Conservation (phyloP, 1,140 invertebrate genomes). For the Trichomalopsis sarcophagae region DNA sequence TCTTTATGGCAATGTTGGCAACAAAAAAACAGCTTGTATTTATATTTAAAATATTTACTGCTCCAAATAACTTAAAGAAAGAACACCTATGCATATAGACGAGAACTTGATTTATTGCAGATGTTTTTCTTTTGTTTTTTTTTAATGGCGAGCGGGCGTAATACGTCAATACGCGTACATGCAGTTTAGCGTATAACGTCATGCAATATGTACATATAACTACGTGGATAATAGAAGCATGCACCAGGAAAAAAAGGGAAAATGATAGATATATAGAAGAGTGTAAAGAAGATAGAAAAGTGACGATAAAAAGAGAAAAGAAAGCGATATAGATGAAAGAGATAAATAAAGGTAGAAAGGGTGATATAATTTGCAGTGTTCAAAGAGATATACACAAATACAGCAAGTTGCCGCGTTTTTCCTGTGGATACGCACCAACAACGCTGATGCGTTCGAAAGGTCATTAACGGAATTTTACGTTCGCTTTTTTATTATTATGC, state of each 20-base stretch:
- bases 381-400: conserved; percentile 9
- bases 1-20: background rate
- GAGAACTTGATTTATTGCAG: background rate
- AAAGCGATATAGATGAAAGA: conserved; percentile 16
- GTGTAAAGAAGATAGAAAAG: conserved; percentile 3
- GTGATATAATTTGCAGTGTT: conserved; percentile 7
- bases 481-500: conserved; percentile 30
- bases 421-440: conserved; percentile 1
- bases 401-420: background rate
- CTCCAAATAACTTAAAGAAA: background rate
- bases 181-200: conserved; percentile 51
- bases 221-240: conserved; percentile 58
- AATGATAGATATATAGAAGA: conserved; percentile 29
- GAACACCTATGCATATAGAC: background rate
- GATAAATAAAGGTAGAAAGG: background rate
- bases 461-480: conserved; percentile 40
- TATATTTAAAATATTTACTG: background rate
- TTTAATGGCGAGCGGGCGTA: conserved; percentile 52
- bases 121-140: conserved; percentile 16
- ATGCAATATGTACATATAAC: conserved; percentile 65
- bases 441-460: conserved; percentile 20
- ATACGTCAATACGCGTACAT: conserved; percentile 52
- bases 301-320: conserved; percentile 13
- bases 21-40: background rate
- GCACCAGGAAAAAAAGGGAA: conserved; percentile 41